Base-by-base conservation (phyloP, 2,888 invertebrate species). In the Cephus sareptanus region DNA sequence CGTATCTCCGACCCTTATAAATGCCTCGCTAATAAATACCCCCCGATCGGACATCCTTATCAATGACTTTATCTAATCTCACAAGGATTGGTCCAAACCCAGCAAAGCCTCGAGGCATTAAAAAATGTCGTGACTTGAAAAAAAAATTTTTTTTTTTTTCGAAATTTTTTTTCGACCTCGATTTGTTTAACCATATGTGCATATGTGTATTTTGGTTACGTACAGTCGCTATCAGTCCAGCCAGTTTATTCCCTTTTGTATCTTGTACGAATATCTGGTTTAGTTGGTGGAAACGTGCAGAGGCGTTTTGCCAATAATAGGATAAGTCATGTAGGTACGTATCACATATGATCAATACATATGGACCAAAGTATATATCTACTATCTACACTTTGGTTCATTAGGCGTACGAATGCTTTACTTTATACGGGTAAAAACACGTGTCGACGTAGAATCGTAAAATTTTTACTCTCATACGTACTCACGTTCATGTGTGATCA, bases 1-100 rank as follows among this genome's bases (percentile, higher is more conserved):
- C 56, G 76, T 34, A 34, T 77, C 71, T 75, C 76, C 37, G 74
- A 71, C 34, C n/a, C 35, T 35, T 35, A 74, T 74, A 74, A 34
- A 35, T 74, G 37, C 11, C 33, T 71, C 71, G 71, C 71, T 71
- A 71, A 71, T 71, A 71, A 71, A 71, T 71, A 71, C 71, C 33
- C 34, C 71, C 31, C 4, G 31, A 31, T 71, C 33, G 71, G 13
- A 71, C 71, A 71, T 34, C 31, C 71, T 30, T 34, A 56, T 56
- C 56, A 56, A 9, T 56, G 56, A 56, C 56, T 34, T 71, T 71
- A 71, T 71, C 71, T 71, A 34, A 31, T 71, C 71, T 71, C 71
- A n/a, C 33, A 15, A 23, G 15, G 23, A 56, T 56, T 23, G 23
- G 23, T 56, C 1, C 23, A 9, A 23, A 56, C 56, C 56, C 56